Evolutionary conservation across 2,113 vertebrate genomes (phyloP), one percentile per base, ranked within the genome.

Genomic region (Mugil cephalus): DNA sequence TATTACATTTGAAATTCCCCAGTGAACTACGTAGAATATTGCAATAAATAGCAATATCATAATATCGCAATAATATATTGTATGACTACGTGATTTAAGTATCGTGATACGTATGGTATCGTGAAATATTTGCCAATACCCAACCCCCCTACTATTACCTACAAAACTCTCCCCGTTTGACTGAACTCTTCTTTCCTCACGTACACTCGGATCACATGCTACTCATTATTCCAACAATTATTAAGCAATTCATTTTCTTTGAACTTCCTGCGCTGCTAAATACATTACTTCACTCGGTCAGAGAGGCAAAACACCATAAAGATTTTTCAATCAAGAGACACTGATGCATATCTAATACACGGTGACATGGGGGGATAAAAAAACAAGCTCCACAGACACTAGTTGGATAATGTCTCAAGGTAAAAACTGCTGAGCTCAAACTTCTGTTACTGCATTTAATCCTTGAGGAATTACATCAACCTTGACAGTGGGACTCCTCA

Each of bases 381-480:
- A 68, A n/a, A 42, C 50, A 0, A 45, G 36, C 7, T 40, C 4
- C 21, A 42, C 36, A 61, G n/a, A 76, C 30, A 66, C 18, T 50
- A 51, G 15, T 56, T n/a, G 14, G 34, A 64, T 47, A 52, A 83
- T 51, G 36, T 64, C 10, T 36, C 38, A 17, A 43, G 45, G 35
- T 66, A 9, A 76, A 56, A 30, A 51, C 45, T 40, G 1, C 45
- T 48, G 35, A 2, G 30, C 51, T 77, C 58, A 74, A 45, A 63
- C 24, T 70, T 14, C 30, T 70, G 58, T 80, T 62, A 34, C 66
- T 69, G 67, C 45, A 74, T 68, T 69, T 54, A 71, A 62, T 72
- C 78, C 40, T 52, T 48, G 51, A 21, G 21, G 43, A 72, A 84
- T 79, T 75, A 71, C 77, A 83, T 63, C 62, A 46, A 62, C 61